Conservation (phyloP, 1,140 invertebrate species). For the Drosophila ercepeae region DNA sequence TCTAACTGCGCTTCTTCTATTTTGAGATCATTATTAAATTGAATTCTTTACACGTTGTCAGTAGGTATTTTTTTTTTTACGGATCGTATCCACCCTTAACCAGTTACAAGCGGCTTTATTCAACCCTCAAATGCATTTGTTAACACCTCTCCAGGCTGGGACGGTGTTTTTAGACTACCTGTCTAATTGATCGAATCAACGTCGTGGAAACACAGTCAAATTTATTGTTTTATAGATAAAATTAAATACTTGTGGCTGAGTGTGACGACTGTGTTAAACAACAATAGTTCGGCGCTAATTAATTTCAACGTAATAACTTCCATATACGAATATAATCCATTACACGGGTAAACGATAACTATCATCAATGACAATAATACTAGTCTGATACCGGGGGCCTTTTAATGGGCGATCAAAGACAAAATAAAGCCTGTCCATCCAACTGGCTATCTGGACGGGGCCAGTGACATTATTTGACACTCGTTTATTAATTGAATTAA, state of each 20-base stretch:
- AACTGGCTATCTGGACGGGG: constrained; percentile 20
- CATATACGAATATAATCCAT: constrained; percentile 15
- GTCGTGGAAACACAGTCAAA: constrained; percentile 50
- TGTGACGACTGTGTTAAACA: constrained; percentile 48
- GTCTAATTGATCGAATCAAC: constrained; percentile 63
- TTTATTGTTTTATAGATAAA: constrained; percentile 68
- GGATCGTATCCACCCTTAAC: constrained; percentile 29
- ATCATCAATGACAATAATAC: constrained; percentile 8
- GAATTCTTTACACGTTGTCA: not conserved
- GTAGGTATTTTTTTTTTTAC: constrained; percentile 2
- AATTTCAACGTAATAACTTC: constrained; percentile 19
- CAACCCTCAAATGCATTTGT: constrained; percentile 48
- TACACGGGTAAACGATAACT: constrained; percentile 10
- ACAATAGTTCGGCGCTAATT: constrained; percentile 49
- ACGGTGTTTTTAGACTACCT: constrained; percentile 26
- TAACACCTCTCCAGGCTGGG: constrained; percentile 52
- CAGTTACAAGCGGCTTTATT: constrained; percentile 50
- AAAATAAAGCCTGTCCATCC: constrained; percentile 24
- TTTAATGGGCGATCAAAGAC: constrained; percentile 16
- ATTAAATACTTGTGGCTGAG: constrained; percentile 52
- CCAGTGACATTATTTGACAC: constrained; percentile 66
- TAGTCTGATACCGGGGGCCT: not conserved
- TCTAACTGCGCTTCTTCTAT: not conserved
- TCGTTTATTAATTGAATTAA: constrained; percentile 74
- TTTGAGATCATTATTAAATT: not conserved